Percentiles rank a stretch among this genome's conserved stretches.
phyloP scores from a whole-genome alignment of 2,113 vertebrate species.

The Fukomys damarensis region DNA sequence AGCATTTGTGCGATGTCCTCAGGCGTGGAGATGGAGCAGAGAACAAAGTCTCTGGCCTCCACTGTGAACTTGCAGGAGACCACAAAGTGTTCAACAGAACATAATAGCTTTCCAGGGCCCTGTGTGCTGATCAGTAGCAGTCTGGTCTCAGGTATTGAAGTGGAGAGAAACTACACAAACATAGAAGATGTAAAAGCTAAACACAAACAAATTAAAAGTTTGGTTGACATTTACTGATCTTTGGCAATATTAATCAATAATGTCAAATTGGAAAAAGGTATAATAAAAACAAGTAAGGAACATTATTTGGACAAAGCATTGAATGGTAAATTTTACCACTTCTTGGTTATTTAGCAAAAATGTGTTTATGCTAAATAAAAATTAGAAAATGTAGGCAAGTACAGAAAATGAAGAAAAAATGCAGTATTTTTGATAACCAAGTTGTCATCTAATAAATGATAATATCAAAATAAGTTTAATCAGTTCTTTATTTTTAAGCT shows the following conservation, averaged over 20 bases:
- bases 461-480: not conserved
- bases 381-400: not conserved
- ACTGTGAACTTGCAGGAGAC: not conserved
- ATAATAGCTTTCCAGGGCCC: not conserved
- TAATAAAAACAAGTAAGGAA: not conserved
- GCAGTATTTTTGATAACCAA: not conserved
- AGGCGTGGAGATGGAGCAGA: not conserved
- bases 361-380: constrained; percentile 8
- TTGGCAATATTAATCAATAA: not conserved
- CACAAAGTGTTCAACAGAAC: not conserved
- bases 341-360: not conserved
- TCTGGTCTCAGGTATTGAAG: not conserved
- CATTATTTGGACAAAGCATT: not conserved
- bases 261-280: not conserved
- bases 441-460: not conserved
- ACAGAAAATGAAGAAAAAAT: not conserved
- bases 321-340: not conserved
- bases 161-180: not conserved
- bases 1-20: not conserved
- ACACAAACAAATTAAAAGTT: not conserved
- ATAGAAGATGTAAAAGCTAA: not conserved
- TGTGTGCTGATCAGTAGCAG: not conserved
- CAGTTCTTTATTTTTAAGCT: not conserved
- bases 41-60: not conserved
- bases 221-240: not conserved